phyloP scores from a whole-genome alignment of 1,140 invertebrate genomes.

The Cotesia chilonis region DNA sequence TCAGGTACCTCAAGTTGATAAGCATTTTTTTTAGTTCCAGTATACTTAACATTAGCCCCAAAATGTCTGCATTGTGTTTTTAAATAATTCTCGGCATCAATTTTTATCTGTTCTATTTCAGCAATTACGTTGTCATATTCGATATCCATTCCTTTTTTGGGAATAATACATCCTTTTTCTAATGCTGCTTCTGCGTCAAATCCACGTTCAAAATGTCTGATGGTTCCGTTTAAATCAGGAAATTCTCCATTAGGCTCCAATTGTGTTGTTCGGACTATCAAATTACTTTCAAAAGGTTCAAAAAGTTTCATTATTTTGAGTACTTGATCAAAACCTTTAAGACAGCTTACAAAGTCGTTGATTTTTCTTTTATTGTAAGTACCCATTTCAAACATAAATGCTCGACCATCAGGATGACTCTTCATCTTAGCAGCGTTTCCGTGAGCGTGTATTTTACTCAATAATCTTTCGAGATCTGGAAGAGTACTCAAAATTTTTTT shows the following conservation, averaged over 20 bases:
- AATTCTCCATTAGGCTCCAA: constrained; percentile 75
- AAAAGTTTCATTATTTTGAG: constrained; percentile 73
- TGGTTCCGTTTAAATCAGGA: constrained; percentile 76
- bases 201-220: constrained; percentile 85
- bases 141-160: constrained; percentile 81
- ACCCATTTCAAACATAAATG: constrained; percentile 91
- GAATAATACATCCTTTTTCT: constrained; percentile 87
- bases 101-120: constrained; percentile 77
- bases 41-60: constrained; percentile 76
- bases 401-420: constrained; percentile 90
- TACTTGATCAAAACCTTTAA: constrained; percentile 83
- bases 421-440: constrained; percentile 78
- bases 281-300: constrained; percentile 63
- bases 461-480: constrained; percentile 92
- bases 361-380: constrained; percentile 93
- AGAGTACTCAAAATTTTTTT: constrained; percentile 77
- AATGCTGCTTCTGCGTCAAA: constrained; percentile 91
- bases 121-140: constrained; percentile 85
- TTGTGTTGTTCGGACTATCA: constrained; percentile 70
- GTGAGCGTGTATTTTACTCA: constrained; percentile 90
- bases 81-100: constrained; percentile 76
- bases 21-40: constrained; percentile 89
- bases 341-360: constrained; percentile 79
- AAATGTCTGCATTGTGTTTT: constrained; percentile 75
- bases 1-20: constrained; percentile 95